phyloP scores from a whole-genome alignment of 1,140 invertebrate species.

The Ceratosolen solmsi region DNA sequence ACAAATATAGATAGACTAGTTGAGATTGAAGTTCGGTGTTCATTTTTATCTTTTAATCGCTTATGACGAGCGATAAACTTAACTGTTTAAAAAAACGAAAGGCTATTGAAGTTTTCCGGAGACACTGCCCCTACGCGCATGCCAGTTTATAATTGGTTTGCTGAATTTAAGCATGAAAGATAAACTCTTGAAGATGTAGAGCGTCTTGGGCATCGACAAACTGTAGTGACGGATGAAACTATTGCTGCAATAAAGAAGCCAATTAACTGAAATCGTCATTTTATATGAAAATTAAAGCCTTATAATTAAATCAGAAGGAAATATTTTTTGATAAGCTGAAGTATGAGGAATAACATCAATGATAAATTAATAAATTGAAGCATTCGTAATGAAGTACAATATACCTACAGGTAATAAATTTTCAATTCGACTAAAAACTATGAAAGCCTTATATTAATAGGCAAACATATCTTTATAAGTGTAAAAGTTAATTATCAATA shows the following conservation, averaged over 20 bases:
- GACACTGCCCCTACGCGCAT: conserved; percentile 13
- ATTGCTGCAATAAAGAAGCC: conserved; percentile 7
- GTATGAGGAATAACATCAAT: too few species aligned
- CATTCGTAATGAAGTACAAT: too few species aligned
- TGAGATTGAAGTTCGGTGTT: conserved; percentile 6
- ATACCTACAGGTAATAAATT: too few species aligned
- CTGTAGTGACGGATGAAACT: conserved; percentile 13
- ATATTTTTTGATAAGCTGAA: too few species aligned
- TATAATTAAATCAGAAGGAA: background rate
- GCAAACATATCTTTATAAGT: too few species aligned
- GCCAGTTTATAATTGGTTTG: conserved; percentile 18
- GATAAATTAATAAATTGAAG: too few species aligned
- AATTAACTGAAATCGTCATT: background rate
- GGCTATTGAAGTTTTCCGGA: conserved; percentile 27
- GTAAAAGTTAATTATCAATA: too few species aligned
- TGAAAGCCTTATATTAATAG: too few species aligned
- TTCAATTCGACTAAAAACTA: too few species aligned
- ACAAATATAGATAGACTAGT: conserved; percentile 11
- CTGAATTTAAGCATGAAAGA: conserved; percentile 26
- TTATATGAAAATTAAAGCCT: background rate
- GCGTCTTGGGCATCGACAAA: background rate
- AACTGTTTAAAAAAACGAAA: conserved; percentile 22
- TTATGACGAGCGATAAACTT: conserved; percentile 18
- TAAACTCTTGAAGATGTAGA: conserved; percentile 30
- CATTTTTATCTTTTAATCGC: conserved; percentile 21